Conservation (phyloP, 2,113 vertebrate species). For the Pelusios castaneus region DNA sequence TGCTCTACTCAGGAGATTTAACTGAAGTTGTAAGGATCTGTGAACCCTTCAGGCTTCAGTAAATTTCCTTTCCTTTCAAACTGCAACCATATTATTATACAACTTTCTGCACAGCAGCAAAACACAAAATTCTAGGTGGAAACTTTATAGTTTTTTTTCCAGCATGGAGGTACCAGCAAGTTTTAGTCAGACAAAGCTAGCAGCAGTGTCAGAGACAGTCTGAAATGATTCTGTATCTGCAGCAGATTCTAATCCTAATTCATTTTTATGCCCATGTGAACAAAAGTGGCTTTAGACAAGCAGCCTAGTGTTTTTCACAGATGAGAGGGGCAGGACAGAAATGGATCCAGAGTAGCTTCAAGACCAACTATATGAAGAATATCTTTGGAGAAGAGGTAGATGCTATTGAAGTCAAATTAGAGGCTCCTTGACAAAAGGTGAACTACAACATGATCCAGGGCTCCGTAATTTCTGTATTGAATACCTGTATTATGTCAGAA, state of each 20-base stretch:
- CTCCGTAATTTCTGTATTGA: not conserved
- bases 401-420: constrained; percentile 26
- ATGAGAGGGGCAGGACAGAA: not conserved
- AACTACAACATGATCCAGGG: constrained; percentile 17
- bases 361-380: constrained; percentile 12
- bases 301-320: not conserved
- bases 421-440: constrained; percentile 33
- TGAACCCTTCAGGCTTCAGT: not conserved
- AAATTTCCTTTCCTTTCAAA: not conserved
- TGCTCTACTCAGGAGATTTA: not conserved
- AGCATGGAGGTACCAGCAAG: not conserved
- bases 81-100: not conserved
- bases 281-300: not conserved
- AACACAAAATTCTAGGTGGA: not conserved
- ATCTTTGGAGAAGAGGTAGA: constrained; percentile 47
- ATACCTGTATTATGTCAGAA: not conserved
- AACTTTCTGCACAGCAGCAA: not conserved
- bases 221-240: not conserved
- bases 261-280: not conserved
- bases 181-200: not conserved
- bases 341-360: constrained; percentile 31
- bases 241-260: not conserved
- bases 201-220: not conserved
- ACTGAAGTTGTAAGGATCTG: not conserved
- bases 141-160: constrained; percentile 1